These are phyloP conservation scores for Empis stercorea DNA, from an alignment of 2,888 invertebrate genomes.

Conservation along the genomic window DNA sequence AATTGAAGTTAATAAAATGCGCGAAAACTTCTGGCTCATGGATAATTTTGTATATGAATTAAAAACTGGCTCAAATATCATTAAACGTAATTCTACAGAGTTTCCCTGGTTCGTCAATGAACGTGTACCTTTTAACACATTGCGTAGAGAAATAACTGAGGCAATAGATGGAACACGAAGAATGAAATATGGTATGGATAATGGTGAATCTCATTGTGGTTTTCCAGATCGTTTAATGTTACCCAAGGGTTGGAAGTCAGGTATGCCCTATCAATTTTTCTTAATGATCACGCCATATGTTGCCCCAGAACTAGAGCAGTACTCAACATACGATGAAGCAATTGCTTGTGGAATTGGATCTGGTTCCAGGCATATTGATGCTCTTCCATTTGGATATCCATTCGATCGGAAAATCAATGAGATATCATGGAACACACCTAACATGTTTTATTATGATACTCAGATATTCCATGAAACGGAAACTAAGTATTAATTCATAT, in stretches of 20 bases:
- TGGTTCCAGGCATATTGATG: slow-evolving; percentile 44
- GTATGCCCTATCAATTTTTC: slow-evolving; percentile 51
- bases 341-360: slow-evolving; percentile 42
- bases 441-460: slow-evolving; percentile 53
- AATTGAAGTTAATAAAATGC: slow-evolving; percentile 45
- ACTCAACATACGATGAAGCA: slow-evolving; percentile 37
- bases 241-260: slow-evolving; percentile 55
- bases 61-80: slow-evolving; percentile 48
- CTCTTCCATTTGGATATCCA: slow-evolving; percentile 57
- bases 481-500: not conserved
- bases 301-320: slow-evolving; percentile 37
- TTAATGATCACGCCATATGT: slow-evolving; percentile 46
- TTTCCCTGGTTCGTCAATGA: slow-evolving; percentile 51
- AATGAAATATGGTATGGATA: slow-evolving; percentile 40
- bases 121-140: slow-evolving; percentile 47
- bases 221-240: slow-evolving; percentile 59
- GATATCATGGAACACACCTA: slow-evolving; percentile 48
- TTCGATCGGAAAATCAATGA: slow-evolving; percentile 53
- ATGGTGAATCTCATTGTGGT: slow-evolving; percentile 47
- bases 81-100: slow-evolving; percentile 54
- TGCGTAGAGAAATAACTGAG: slow-evolving; percentile 45
- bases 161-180: slow-evolving; percentile 38
- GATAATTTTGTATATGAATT: slow-evolving; percentile 50
- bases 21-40: slow-evolving; percentile 50
- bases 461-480: slow-evolving; percentile 46